phyloP scores from a whole-genome alignment of 2,888 invertebrate genomes.

The Oxycera nigricornis region DNA sequence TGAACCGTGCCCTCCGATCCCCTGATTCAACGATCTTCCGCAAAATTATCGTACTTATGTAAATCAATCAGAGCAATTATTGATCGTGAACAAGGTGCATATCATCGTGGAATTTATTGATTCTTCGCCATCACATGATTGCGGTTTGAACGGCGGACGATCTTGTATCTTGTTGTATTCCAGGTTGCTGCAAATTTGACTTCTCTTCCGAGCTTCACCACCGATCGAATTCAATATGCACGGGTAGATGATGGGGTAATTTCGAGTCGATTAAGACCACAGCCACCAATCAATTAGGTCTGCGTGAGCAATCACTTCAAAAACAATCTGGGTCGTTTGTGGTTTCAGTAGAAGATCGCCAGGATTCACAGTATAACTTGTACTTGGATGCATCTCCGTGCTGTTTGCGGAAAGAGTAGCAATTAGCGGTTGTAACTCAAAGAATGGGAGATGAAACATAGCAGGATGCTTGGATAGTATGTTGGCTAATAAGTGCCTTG shows the following conservation, averaged over 20 bases:
- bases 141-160: background rate
- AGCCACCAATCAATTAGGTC: constrained; percentile 45
- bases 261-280: constrained; percentile 45
- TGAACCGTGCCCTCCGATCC: no score
- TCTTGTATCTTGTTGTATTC: constrained; percentile 36
- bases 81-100: constrained; percentile 32
- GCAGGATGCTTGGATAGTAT: background rate
- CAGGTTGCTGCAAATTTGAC: background rate
- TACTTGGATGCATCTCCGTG: no score
- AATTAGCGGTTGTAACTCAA: constrained; percentile 33
- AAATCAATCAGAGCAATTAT: constrained; percentile 63
- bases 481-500: background rate
- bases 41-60: constrained; percentile 53
- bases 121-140: constrained; percentile 11
- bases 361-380: background rate
- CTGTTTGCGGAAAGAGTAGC: background rate
- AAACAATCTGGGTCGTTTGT: background rate
- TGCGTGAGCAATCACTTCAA: constrained; percentile 13
- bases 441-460: background rate
- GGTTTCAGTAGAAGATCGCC: background rate
- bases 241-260: constrained; percentile 44
- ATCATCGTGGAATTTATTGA: constrained; percentile 37
- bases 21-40: no score
- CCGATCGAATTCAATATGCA: constrained; percentile 17
- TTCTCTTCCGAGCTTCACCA: background rate